Base-by-base conservation (phyloP, 1,140 invertebrate species). In the Drosophila sp. region DNA sequence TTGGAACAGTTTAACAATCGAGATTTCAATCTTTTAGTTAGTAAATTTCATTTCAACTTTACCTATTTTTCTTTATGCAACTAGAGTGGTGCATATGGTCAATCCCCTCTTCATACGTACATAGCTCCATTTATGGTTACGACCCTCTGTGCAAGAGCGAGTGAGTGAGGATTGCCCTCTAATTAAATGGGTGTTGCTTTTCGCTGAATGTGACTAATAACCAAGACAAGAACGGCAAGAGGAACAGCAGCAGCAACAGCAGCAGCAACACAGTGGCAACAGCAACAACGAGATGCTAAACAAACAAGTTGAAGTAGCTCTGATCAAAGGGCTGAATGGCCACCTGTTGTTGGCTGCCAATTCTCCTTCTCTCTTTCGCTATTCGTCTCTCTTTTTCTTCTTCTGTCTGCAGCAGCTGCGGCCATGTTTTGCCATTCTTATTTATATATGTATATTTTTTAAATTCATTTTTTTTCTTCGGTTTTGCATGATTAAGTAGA, bases 111-210 rank as follows among this genome's bases (percentile, higher is more conserved):
- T 44, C 11, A 44, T 30, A 30, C 4, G 30, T 30, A 30, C 4
- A 1, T 30, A 30, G 30, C 30, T 30, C 30, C 10, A 38, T 38
- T 38, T 38, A 38, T 38, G 35, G 35, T 11, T 27, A 50, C 44
- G 23, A 10, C 44, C 4, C 23, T 10, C 7, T 50, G 23, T 50
- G 6, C 2, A 5, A 58, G 64, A 60, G 63, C 56, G 77, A 67
- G 70, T 65, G 77, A 80, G 44, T 8, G 44, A 76, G 71, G 35
- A 61, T 40, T 65, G 66, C 62, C 60, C 72, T 79, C 80, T 84
- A 84, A 84, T 84, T 84, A 84, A 84, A 84, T 84, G 80, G 80
- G 80, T 74, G 81, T 80, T 77, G 54, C 80, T 72, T 50, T 50
- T 50, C 1, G 73, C 56, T 84, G 81, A 70, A 76, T 76, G 71